Evolutionary conservation across 2,888 invertebrate species (phyloP).

Genomic region (Hermodice carunculata): DNA sequence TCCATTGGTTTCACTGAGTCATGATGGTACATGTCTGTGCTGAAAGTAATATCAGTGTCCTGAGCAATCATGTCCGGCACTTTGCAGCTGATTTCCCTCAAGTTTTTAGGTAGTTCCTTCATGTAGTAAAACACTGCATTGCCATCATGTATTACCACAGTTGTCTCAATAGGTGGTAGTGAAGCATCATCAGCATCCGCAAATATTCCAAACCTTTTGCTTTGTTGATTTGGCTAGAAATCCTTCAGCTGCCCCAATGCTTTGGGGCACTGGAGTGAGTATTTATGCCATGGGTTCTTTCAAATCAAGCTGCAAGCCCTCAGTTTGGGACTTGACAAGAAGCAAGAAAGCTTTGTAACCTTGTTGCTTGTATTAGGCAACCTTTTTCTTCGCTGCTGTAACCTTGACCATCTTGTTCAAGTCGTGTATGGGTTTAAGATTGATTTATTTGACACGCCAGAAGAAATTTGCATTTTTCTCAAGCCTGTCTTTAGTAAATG

Average conservation of each 20-base stretch:
- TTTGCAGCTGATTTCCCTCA: too few species aligned
- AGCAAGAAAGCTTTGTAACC: conserved; percentile 9
- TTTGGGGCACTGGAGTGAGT: conserved; percentile 32
- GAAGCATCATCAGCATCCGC: too few species aligned
- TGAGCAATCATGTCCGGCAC: too few species aligned
- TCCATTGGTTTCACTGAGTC: too few species aligned
- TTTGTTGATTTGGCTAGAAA: too few species aligned
- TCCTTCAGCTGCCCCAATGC: conserved; percentile 24
- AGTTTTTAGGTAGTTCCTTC: too few species aligned
- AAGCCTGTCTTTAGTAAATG: neutral
- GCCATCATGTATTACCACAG: too few species aligned
- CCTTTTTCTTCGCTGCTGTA: conserved; percentile 5
- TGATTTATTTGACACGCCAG: conserved; percentile 2
- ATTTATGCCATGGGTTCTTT: conserved; percentile 29
- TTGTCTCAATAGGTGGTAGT: too few species aligned
- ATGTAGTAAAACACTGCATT: too few species aligned
- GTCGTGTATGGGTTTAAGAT: conserved; percentile 7
- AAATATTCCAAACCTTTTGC: too few species aligned
- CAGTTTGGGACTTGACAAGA: conserved; percentile 5
- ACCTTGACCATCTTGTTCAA: conserved; percentile 8
- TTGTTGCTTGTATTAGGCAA: conserved; percentile 10
- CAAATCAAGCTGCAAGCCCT: conserved; percentile 9
- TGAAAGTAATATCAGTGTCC: too few species aligned
- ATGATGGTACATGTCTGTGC: too few species aligned
- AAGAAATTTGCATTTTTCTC: neutral